Evolutionary conservation across 2,888 invertebrate genomes (phyloP).

Genomic region (Drosophila meridionalis): DNA sequence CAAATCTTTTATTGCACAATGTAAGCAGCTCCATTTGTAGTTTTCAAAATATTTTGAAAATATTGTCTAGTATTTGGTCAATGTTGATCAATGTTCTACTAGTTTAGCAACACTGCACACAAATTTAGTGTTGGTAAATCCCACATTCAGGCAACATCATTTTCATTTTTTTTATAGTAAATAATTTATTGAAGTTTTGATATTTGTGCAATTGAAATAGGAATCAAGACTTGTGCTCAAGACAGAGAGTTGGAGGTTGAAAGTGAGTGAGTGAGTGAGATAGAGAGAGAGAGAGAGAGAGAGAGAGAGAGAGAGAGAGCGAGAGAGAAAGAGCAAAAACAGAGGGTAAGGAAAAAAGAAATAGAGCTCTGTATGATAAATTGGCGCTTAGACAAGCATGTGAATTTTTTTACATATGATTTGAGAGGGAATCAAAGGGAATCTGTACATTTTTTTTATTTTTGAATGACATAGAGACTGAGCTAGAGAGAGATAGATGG

Average conservation of each 20-base stretch:
- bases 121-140: neutral
- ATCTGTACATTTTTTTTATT: neutral
- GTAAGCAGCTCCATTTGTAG: neutral
- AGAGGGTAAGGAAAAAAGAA: conserved; percentile 3
- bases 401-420: conserved; percentile 16
- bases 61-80: neutral
- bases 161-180: neutral
- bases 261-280: conserved; percentile 9
- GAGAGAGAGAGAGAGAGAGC: conserved; percentile 11
- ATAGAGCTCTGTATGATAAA: conserved; percentile 7
- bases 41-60: neutral
- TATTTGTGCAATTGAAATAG: conserved; percentile 45
- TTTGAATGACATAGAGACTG: conserved; percentile 12
- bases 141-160: conserved; percentile 24
- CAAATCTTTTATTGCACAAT: no score
- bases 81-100: neutral
- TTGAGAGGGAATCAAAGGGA: conserved; percentile 8
- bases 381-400: conserved; percentile 8
- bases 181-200: conserved; percentile 14
- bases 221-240: conserved; percentile 39
- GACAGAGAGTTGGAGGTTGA: conserved; percentile 20
- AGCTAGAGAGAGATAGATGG: neutral
- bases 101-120: neutral
- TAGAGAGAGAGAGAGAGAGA: conserved; percentile 7
- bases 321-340: conserved; percentile 6